Evolutionary conservation across 2,113 vertebrate genomes (phyloP), one percentile per base, ranked within the genome.

Genomic region (Oceanodroma tethys): DNA sequence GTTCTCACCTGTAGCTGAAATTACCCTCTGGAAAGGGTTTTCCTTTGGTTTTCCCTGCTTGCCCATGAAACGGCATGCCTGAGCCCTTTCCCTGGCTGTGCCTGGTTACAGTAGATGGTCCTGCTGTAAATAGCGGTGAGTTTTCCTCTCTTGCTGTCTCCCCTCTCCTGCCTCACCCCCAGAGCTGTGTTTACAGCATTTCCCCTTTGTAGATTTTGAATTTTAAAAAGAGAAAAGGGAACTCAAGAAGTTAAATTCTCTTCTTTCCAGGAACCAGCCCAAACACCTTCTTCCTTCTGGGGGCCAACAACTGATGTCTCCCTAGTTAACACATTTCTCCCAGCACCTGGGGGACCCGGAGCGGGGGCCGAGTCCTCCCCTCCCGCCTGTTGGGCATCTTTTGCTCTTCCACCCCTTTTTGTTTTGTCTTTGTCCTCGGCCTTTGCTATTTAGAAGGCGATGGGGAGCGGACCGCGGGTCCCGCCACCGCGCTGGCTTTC

Each of bases 1-100:
- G 45, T 76, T 88, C 82, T 90, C 75, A 62, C 85, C 91, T 76
- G 27, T 36, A 73, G 80, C 82, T 94, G 87, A 67, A 85, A 45
- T 87, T 89, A 45, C 43, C 36, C 79, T 74, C 56, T 67, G 52
- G 91, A 73, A 83, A 53, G 27, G 53, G 3, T 58, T 90, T 90
- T 66, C 30, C 25, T 65, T 56, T 62, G 26, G 2, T 2, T 56
- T 90, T 85, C 50, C 63, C 16, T 66, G 32, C 78, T 79, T 71
- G 55, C 45, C 38, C 6, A 1, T 56, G 45, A 11, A 86, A 29
- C 5, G 1, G 43, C 16, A 10, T 30, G 26, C 13, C 52, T 27
- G 25, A 80, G 62, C 40, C 53, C 17, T 88, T 10, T 67, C 32
- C n/a, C 14, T 18, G 40, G 16, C 70, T 76, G 42, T 50, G 25